Percentiles rank a stretch among this genome's conserved stretches.
phyloP scores from a whole-genome alignment of 2,888 invertebrate genomes.

The Mythimna pallens region DNA sequence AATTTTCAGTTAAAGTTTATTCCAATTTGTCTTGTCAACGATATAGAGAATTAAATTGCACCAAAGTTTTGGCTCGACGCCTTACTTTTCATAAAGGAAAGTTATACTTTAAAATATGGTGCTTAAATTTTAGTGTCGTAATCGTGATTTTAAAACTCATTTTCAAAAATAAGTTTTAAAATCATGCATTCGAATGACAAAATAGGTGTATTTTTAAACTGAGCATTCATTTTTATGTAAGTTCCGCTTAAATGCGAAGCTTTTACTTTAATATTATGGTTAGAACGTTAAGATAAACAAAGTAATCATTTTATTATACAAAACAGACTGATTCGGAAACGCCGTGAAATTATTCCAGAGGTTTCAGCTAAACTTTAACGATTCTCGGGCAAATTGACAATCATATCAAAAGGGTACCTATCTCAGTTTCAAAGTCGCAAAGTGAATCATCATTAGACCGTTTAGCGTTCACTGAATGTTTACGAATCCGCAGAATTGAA shows the following conservation, averaged over 20 bases:
- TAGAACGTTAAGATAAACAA: neutral
- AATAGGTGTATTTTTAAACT: neutral
- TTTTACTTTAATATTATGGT: neutral
- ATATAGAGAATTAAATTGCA: constrained; percentile 16
- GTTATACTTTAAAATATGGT: constrained; percentile 42
- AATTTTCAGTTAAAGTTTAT: constrained; percentile 37
- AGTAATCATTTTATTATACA: constrained; percentile 15
- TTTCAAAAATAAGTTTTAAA: neutral
- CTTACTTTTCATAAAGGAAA: constrained; percentile 24
- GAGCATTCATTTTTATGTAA: neutral
- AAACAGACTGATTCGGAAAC: constrained; percentile 8
- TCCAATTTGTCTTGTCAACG: constrained; percentile 36
- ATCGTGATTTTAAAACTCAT: too few species aligned
- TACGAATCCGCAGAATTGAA: constrained; percentile 51
- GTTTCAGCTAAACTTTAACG: constrained; percentile 23
- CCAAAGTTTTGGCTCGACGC: constrained; percentile 44
- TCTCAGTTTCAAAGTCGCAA: constrained; percentile 40
- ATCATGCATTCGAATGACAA: neutral
- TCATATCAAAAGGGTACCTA: constrained; percentile 42
- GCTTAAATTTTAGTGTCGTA: constrained; percentile 6
- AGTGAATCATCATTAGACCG: constrained; percentile 42
- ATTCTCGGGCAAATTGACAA: constrained; percentile 43
- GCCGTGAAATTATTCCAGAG: constrained; percentile 28
- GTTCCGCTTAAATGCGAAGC: neutral
- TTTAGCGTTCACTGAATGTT: constrained; percentile 52